Evolutionary conservation across 35 echinoderm and acorn worm genomes (phyloP).

Genomic region (Chiridota heheva): DNA sequence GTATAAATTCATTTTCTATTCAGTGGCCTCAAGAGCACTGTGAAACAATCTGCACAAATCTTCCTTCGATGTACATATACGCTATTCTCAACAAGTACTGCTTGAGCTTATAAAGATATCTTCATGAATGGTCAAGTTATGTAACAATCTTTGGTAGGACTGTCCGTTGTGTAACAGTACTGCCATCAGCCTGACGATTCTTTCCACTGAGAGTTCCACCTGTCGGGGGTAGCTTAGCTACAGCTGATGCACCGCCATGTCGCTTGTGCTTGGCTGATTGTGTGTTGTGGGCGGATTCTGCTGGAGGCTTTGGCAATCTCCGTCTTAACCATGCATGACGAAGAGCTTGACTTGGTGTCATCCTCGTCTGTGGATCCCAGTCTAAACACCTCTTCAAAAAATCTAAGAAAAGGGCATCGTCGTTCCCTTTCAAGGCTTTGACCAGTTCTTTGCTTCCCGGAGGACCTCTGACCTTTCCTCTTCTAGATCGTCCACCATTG

Average conservation of each 20-base stretch:
- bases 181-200: slow-evolving; percentile 68
- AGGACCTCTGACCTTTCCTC: slow-evolving; percentile 89
- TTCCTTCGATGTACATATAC: too few relatives aligned
- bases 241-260: slow-evolving; percentile 90
- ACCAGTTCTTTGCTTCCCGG: slow-evolving; percentile 96
- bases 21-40: too few relatives aligned
- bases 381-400: slow-evolving; percentile 93
- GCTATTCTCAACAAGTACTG: too few relatives aligned
- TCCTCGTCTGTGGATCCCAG: slow-evolving; percentile 89
- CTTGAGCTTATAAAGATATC: too few relatives aligned
- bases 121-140: too few relatives aligned
- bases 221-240: slow-evolving; percentile 89
- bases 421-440: slow-evolving; percentile 93
- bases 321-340: slow-evolving; percentile 89
- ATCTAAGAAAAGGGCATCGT: slow-evolving; percentile 93
- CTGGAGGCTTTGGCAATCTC: slow-evolving; percentile 90
- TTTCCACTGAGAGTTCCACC: slow-evolving; percentile 74
- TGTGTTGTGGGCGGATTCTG: slow-evolving; percentile 21
- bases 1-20: too few relatives aligned
- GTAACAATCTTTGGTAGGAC: slow-evolving; percentile 99
- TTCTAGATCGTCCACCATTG: slow-evolving; percentile 86
- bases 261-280: slow-evolving; percentile 91
- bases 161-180: slow-evolving; percentile 66
- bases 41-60: too few relatives aligned
- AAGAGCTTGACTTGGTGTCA: slow-evolving; percentile 92